phyloP scores from a whole-genome alignment of 2,888 invertebrate genomes.

The Drosophila nigritarsus region DNA sequence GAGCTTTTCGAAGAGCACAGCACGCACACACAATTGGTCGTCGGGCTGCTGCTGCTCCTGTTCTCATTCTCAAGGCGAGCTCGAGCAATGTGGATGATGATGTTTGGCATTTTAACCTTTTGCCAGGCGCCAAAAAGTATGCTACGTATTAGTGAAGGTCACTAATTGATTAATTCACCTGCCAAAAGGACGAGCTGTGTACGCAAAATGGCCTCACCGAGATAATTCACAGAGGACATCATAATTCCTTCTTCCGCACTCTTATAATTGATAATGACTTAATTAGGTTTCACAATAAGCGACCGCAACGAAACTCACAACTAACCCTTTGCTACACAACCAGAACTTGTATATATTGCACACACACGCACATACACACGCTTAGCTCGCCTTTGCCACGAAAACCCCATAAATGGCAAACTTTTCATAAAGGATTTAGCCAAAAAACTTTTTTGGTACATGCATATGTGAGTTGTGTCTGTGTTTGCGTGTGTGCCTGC shows the following conservation, averaged over 20 bases:
- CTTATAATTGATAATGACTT: constrained; percentile 74
- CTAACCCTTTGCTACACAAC: constrained; percentile 22
- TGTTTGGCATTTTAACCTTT: constrained; percentile 77
- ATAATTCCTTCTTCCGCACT: constrained; percentile 12
- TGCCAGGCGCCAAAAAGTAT: constrained; percentile 56
- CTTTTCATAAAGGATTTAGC: constrained; percentile 78
- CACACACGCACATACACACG: constrained; percentile 12
- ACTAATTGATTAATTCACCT: constrained; percentile 77
- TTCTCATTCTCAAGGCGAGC: constrained; percentile 26
- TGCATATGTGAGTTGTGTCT: constrained; percentile 49
- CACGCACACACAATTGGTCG: constrained; percentile 18
- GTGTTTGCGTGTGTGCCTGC: constrained; percentile 48
- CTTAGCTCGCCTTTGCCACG: constrained; percentile 36
- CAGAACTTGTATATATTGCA: constrained; percentile 24
- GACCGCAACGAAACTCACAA: constrained; percentile 18
- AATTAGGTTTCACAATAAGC: constrained; percentile 68
- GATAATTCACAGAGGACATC: constrained; percentile 4
- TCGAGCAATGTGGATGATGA: constrained; percentile 49
- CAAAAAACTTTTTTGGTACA: constrained; percentile 62
- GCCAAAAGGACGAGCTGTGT: constrained; percentile 24
- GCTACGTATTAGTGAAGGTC: constrained; percentile 68
- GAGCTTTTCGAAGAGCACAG: constrained; percentile 34
- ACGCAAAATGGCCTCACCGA: constrained; percentile 9
- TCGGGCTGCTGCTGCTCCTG: constrained; percentile 14
- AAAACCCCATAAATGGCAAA: constrained; percentile 70